Percentiles rank a stretch among this genome's conserved stretches.
Evolutionary conservation across 2,888 invertebrate species (phyloP).

Genomic region (Mythimna vitellina): DNA sequence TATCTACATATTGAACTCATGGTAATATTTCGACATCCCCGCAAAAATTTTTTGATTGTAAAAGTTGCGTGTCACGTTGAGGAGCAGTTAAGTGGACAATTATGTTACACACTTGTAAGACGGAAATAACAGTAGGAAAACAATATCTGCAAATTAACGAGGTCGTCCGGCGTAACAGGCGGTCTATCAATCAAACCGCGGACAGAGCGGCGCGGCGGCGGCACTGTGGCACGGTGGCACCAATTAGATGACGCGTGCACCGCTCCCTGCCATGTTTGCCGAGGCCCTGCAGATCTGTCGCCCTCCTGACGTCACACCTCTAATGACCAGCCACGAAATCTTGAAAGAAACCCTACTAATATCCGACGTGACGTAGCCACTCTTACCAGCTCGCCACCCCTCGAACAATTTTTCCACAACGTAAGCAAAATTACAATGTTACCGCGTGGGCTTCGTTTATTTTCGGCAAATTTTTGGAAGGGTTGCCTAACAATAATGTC

Average conservation of each 20-base stretch:
- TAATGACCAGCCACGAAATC: slow-evolving; percentile 72
- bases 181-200: slow-evolving; percentile 86
- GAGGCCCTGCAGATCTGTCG: slow-evolving; percentile 65
- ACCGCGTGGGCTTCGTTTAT: slow-evolving; percentile 19
- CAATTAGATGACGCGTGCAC: slow-evolving; percentile 81
- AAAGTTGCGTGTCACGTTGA: slow-evolving; percentile 18
- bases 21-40: slow-evolving; percentile 13
- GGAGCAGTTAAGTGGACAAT: slow-evolving; percentile 45
- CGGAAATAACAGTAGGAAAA: slow-evolving; percentile 76
- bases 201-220: slow-evolving; percentile 53
- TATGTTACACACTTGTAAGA: slow-evolving; percentile 55
- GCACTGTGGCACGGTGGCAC: slow-evolving; percentile 61
- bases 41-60: slow-evolving; percentile 12
- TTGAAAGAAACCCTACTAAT: slow-evolving; percentile 67
- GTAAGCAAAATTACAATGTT: slow-evolving; percentile 37
- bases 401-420: slow-evolving; percentile 45
- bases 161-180: slow-evolving; percentile 84
- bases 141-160: slow-evolving; percentile 79
- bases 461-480: slow-evolving; percentile 21
- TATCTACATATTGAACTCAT: neutral
- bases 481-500: slow-evolving; percentile 27
- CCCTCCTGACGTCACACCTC: slow-evolving; percentile 79
- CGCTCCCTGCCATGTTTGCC: slow-evolving; percentile 80
- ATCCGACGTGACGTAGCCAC: slow-evolving; percentile 34
- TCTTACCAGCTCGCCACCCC: slow-evolving; percentile 28